Evolutionary conservation across 2,888 invertebrate genomes (phyloP).

Genomic region (Oeneis ivallda): DNA sequence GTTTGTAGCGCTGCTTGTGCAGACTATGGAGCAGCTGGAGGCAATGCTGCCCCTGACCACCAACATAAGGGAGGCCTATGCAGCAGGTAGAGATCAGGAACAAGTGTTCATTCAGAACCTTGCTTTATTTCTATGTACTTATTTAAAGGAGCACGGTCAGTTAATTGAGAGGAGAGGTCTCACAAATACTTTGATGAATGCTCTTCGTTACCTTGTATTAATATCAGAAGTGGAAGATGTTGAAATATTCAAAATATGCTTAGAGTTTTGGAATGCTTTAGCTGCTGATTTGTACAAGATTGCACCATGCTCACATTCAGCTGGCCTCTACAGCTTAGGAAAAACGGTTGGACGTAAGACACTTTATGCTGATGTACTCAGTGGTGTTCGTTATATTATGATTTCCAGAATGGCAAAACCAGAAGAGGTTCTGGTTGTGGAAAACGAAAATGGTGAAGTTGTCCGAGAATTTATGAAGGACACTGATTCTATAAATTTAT

Average conservation of each 20-base stretch:
- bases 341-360: conserved; percentile 83
- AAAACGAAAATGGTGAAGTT: conserved; percentile 99
- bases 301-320: conserved; percentile 84
- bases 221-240: conserved; percentile 99
- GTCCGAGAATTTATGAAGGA: conserved; percentile 99
- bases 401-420: conserved; percentile 99
- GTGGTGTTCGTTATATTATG: conserved; percentile 97
- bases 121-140: conserved; percentile 97
- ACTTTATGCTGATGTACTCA: conserved; percentile 90
- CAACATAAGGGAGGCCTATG: conserved; percentile 96
- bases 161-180: conserved; percentile 92
- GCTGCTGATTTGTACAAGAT: conserved; percentile 96
- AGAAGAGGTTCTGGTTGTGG: conserved; percentile 99
- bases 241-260: conserved; percentile 99
- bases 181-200: conserved; percentile 89
- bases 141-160: conserved; percentile 96
- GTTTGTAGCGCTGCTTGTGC: conserved; percentile 93
- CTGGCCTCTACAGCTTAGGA: conserved; percentile 65
- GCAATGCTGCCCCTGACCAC: conserved; percentile 95
- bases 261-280: conserved; percentile 99
- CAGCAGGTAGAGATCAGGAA: conserved; percentile 96
- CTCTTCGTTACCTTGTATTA: conserved; percentile 92
- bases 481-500: conserved; percentile 99
- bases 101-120: conserved; percentile 99
- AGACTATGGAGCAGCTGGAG: conserved; percentile 96